Base-by-base conservation (phyloP, 2,113 vertebrate genomes). In the Chloropsis cyanopogon region DNA sequence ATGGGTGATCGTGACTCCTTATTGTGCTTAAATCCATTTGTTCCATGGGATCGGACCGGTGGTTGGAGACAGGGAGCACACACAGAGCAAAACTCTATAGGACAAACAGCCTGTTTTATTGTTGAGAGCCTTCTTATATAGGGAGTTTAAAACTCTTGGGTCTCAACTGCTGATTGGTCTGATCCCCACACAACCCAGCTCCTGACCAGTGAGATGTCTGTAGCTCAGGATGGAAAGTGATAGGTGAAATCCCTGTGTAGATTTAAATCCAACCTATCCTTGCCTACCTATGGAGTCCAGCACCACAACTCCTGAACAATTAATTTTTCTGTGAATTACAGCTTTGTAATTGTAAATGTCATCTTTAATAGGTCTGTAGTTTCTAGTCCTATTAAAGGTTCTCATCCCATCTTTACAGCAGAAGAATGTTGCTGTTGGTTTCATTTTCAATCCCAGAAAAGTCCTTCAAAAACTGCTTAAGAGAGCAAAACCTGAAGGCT, bases 351-450 rank as follows among this genome's bases (percentile, higher is more conserved):
- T 42, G 20, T 46, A 53, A 57, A 86, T 23, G 8, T 28, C 11
- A 17, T 72, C 39, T 82, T 83, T 44, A 35, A 54, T 6, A 68
- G 20, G 8, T 26, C 31, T 81, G n/a, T 24, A 52, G 28, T n/a
- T 86, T 70, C 54, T 41, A 54, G 24, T 7, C 72, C 60, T 81
- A 7, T 21, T 70, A 69, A 77, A 89, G 22, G 14, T 23, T 39
- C 15, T 57, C 47, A 66, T 46, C 9, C 24, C 18, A 42, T 73
- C 23, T 83, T 73, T 81, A 33, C 47, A 92, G 61, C 12, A 35
- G 21, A 50, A 53, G 1, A 78, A 69, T 0, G 0, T n/a, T 12
- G 22, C 25, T 56, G 8, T 3, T 31, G 11, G 25, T 46, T 82
- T 76, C 1, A 2, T 33, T 84, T 77, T 41, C 42, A 54, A 53